Percentiles rank a stretch among this genome's conserved stretches.
Evolutionary conservation across 2,888 invertebrate species (phyloP).

Genomic region (Melieria omissa): DNA sequence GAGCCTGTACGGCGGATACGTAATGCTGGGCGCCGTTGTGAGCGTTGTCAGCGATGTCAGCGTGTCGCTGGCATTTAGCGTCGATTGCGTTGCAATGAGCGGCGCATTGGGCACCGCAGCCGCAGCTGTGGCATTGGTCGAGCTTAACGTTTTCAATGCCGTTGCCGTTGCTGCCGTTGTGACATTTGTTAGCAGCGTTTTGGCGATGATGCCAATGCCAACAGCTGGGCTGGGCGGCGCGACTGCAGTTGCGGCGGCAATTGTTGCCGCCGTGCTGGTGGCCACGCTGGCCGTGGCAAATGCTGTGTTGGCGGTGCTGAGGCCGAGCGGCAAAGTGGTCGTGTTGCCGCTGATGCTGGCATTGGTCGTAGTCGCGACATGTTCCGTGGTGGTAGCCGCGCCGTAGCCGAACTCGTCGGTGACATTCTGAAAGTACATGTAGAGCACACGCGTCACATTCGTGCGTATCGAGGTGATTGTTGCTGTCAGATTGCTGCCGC

Average conservation of each 20-base stretch:
- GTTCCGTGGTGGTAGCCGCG: conserved; percentile 16
- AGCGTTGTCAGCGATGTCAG: not conserved
- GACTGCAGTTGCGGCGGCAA: not conserved
- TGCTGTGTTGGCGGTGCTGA: conserved; percentile 21
- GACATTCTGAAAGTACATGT: conserved; percentile 48
- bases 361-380: conserved; percentile 15
- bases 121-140: conserved; percentile 36
- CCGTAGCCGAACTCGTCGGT: conserved; percentile 38
- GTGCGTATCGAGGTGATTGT: conserved; percentile 50
- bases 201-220: not conserved
- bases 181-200: conserved; percentile 27
- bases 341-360: conserved; percentile 17
- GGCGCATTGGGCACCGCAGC: conserved; percentile 26
- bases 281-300: not conserved
- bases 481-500: conserved; percentile 44
- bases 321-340: not conserved
- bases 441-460: conserved; percentile 49
- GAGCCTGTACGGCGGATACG: conserved; percentile 50
- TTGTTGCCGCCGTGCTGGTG: not conserved
- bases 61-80: conserved; percentile 26
- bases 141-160: conserved; percentile 17
- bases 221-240: too few relatives aligned
- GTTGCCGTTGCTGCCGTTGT: conserved; percentile 32
- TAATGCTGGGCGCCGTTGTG: conserved; percentile 44
- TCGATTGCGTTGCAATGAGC: conserved; percentile 28